phyloP scores from a whole-genome alignment of 1,140 invertebrate genomes.

The Halotydeus destructor region DNA sequence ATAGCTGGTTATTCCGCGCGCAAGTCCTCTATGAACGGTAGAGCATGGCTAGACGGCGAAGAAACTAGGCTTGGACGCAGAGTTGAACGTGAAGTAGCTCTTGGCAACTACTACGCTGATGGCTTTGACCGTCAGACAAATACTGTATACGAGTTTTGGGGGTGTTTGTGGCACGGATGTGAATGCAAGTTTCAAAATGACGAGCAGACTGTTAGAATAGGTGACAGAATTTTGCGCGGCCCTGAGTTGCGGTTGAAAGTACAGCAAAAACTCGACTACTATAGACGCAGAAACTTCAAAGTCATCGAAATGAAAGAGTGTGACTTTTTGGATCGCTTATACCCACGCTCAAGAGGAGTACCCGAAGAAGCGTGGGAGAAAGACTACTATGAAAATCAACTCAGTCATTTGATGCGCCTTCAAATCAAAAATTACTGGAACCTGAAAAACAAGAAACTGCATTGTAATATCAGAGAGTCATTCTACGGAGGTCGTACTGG shows the following conservation, averaged over 20 bases:
- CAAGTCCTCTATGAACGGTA: neutral
- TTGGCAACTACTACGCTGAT: slow-evolving; percentile 2
- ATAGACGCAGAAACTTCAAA: neutral
- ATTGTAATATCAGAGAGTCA: slow-evolving; percentile 2
- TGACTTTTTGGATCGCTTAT: neutral
- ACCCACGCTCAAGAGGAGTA: neutral
- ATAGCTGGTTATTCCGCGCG: neutral
- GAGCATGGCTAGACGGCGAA: neutral
- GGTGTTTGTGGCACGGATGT: slow-evolving; percentile 7
- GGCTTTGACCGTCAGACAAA: neutral
- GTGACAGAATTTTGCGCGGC: no score
- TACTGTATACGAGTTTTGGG: slow-evolving; percentile 2
- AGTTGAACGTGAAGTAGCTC: neutral
- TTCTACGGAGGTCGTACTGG: slow-evolving; percentile 15
- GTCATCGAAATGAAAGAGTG: slow-evolving; percentile 2
- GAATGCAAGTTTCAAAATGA: neutral
- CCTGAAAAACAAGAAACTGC: no score
- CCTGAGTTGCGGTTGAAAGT: no score
- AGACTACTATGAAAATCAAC: neutral
- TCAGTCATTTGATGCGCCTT: neutral
- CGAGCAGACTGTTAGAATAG: neutral
- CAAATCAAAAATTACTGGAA: neutral
- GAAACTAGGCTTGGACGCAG: neutral
- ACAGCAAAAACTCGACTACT: neutral
- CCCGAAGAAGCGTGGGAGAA: no score